A percentile compares a stretch with the other conserved stretches of the same genome.
Evolutionary conservation across 2,797 vertebrate species (phyloP).

Genomic region (Bryconaethiops microstoma): DNA sequence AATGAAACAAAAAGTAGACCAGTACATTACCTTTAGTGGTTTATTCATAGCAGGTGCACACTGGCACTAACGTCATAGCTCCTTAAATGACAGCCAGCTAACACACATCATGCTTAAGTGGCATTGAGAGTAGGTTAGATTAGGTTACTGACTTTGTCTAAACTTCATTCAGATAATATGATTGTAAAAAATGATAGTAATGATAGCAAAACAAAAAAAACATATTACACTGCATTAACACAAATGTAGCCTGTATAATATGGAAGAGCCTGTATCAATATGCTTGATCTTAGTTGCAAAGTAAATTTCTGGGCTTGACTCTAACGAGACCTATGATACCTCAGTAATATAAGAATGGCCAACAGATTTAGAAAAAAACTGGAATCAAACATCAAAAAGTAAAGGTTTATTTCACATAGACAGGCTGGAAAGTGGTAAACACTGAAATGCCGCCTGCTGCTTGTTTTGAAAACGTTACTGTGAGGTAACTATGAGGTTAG

Average conservation of each 20-base stretch:
- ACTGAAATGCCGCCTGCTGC: conserved; percentile 15
- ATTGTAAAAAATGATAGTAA: no score
- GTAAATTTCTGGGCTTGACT: conserved; percentile 9
- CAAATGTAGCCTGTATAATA: no score
- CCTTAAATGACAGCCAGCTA: conserved; percentile 23
- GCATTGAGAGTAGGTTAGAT: not conserved
- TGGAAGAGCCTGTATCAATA: not conserved
- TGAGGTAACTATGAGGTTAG: not conserved
- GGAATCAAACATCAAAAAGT: conserved; percentile 65
- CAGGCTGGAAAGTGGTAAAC: conserved; percentile 23
- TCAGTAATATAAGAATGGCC: conserved; percentile 30
- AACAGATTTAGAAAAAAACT: conserved; percentile 36
- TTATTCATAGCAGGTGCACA: conserved; percentile 45
- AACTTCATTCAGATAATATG: not conserved
- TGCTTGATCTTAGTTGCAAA: not conserved
- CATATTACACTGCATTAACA: not conserved
- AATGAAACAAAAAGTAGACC: not conserved
- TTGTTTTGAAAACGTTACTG: conserved; percentile 26
- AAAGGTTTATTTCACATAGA: conserved; percentile 56
- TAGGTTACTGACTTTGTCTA: conserved; percentile 18
- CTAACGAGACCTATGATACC: not conserved
- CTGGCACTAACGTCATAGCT: conserved; percentile 1
- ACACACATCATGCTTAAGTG: conserved; percentile 5
- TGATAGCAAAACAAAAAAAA: not conserved
- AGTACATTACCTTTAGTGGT: conserved; percentile 10